Evolutionary conservation across 2,888 invertebrate genomes (phyloP).

Genomic region (Falcaria lacertinaria): DNA sequence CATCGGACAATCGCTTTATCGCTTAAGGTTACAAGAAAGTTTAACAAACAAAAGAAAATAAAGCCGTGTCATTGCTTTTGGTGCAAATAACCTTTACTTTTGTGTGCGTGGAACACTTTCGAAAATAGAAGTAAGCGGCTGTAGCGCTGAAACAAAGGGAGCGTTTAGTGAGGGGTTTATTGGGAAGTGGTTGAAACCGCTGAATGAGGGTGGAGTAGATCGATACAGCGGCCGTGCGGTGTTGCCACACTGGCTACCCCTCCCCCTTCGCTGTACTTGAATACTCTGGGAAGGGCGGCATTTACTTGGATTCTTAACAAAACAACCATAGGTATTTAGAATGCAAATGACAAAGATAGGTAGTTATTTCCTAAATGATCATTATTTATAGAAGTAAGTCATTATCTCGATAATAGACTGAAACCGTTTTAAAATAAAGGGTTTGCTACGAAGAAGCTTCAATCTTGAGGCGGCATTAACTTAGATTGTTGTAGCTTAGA

Average conservation of each 20-base stretch:
- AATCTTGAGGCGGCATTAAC: too few species aligned
- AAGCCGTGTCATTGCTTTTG: constrained; percentile 10
- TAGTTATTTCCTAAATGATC: too few species aligned
- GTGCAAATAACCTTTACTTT: neutral
- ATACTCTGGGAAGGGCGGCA: constrained; percentile 36
- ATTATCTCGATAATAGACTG: too few species aligned
- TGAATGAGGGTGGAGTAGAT: constrained; percentile 32
- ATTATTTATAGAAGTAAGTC: too few species aligned
- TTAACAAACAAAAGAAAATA: neutral
- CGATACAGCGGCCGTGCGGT: constrained; percentile 61
- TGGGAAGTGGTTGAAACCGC: constrained; percentile 37
- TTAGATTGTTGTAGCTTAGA: too few species aligned
- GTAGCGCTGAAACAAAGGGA: constrained; percentile 12
- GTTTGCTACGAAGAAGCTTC: too few species aligned
- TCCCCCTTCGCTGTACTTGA: constrained; percentile 34
- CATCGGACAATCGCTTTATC: constrained; percentile 5
- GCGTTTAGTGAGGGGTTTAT: constrained; percentile 9
- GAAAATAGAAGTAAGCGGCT: constrained; percentile 9
- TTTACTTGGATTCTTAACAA: constrained; percentile 22
- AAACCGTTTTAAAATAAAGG: too few species aligned
- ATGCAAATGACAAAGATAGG: too few species aligned
- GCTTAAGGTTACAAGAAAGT: constrained; percentile 11
- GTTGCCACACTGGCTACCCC: constrained; percentile 50
- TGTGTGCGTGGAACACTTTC: constrained; percentile 16
- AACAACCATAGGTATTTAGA: too few species aligned